Evolutionary conservation across 2,888 invertebrate genomes (phyloP).

Genomic region (Tenthredo livida): DNA sequence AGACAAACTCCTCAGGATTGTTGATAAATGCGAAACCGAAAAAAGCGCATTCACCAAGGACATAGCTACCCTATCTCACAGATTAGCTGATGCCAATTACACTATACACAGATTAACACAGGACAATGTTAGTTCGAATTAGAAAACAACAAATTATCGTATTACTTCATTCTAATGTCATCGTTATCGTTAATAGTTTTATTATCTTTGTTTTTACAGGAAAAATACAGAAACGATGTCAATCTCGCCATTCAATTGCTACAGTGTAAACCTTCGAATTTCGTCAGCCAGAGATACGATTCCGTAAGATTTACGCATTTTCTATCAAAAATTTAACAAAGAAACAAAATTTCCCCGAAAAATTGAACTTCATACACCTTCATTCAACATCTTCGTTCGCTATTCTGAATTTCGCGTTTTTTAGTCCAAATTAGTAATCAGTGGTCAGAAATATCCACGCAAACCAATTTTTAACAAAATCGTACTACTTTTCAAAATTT

Average conservation of each 20-base stretch:
- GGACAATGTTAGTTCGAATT: slow-evolving; percentile 87
- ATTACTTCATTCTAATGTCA: background rate
- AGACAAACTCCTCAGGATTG: slow-evolving; percentile 94
- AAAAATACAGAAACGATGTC: slow-evolving; percentile 95
- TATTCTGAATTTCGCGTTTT: background rate
- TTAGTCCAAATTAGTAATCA: background rate
- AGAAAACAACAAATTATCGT: background rate
- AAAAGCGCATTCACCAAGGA: slow-evolving; percentile 93
- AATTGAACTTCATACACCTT: background rate
- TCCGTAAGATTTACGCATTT: slow-evolving; percentile 83
- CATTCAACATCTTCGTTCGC: too few species aligned
- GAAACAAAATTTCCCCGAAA: background rate
- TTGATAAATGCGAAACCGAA: slow-evolving; percentile 95
- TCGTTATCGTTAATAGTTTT: background rate
- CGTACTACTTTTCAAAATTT: background rate
- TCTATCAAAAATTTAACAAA: background rate
- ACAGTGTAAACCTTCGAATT: slow-evolving; percentile 97
- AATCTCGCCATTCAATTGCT: slow-evolving; percentile 95
- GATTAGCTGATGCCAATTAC: slow-evolving; percentile 91
- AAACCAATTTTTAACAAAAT: background rate
- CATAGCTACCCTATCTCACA: slow-evolving; percentile 90
- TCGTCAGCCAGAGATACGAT: slow-evolving; percentile 94
- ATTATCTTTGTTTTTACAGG: slow-evolving; percentile 81
- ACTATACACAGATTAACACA: slow-evolving; percentile 90
- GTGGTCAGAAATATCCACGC: background rate